These are phyloP conservation scores for Whitmania pigra DNA, from an alignment of 1,140 invertebrate genomes.

Conservation along the genomic window DNA sequence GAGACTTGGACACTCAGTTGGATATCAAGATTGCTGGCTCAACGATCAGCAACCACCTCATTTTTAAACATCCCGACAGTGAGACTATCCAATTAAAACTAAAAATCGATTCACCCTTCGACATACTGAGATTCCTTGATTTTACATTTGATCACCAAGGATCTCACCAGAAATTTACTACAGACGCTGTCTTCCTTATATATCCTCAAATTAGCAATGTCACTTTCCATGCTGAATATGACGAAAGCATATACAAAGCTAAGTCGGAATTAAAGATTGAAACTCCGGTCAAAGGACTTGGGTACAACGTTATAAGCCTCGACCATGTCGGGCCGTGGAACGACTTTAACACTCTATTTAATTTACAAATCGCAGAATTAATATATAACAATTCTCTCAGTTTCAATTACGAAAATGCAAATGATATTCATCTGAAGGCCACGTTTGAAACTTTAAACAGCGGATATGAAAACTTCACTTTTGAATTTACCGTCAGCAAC, in stretches of 20 bases:
- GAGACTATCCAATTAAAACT: not conserved
- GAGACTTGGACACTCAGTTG: conserved; percentile 16
- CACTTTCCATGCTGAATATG: conserved; percentile 7
- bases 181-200: not conserved
- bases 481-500: conserved; percentile 24
- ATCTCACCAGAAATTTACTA: conserved; percentile 11
- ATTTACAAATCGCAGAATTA: no score
- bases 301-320: not conserved
- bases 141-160: conserved; percentile 18
- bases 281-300: not conserved
- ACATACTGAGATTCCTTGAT: not conserved
- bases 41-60: not conserved
- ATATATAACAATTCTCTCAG: no score
- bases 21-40: conserved; percentile 1
- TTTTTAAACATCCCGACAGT: conserved; percentile 7
- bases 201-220: conserved; percentile 10
- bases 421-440: not conserved
- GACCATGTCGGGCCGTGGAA: conserved; percentile 1
- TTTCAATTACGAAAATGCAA: not conserved
- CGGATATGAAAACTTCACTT: conserved; percentile 26
- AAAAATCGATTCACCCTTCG: not conserved
- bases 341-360: conserved; percentile 7
- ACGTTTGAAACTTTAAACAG: conserved; percentile 14
- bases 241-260: conserved; percentile 1
- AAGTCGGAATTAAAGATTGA: conserved; percentile 2